Evolutionary conservation across 2,888 invertebrate species (phyloP).

Genomic region (Phlogophora meticulosa): DNA sequence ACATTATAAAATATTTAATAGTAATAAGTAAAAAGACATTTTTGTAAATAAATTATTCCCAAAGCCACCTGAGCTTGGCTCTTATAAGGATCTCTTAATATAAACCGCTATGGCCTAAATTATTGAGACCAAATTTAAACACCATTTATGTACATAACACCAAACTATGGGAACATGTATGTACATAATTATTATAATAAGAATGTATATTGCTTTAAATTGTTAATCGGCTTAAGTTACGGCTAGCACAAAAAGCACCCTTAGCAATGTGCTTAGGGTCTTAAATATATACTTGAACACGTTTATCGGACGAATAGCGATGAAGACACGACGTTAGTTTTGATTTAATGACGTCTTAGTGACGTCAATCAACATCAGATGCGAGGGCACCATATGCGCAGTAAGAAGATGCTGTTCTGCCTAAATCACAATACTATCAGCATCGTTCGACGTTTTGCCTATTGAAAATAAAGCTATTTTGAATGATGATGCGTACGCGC

Average conservation of each 20-base stretch:
- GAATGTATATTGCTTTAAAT: conserved; percentile 12
- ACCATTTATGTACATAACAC: conserved; percentile 8
- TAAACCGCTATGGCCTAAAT: conserved; percentile 51
- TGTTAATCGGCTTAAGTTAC: conserved; percentile 13
- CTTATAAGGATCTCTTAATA: conserved; percentile 40
- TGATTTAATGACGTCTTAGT: not conserved
- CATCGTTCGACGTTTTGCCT: too few species aligned
- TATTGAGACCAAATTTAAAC: conserved; percentile 44
- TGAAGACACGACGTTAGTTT: not conserved
- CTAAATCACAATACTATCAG: too few species aligned
- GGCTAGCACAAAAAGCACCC: not conserved
- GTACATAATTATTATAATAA: conserved; percentile 23
- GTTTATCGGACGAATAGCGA: too few species aligned
- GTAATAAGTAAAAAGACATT: conserved; percentile 10
- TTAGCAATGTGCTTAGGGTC: too few species aligned
- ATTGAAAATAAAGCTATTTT: too few species aligned
- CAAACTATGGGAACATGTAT: conserved; percentile 19
- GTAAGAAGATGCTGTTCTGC: not conserved
- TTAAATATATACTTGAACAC: too few species aligned
- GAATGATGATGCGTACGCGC: too few species aligned
- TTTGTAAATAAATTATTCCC: conserved; percentile 17
- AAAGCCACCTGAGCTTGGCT: conserved; percentile 34
- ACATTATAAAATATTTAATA: not conserved
- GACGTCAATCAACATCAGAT: not conserved
- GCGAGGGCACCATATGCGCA: too few species aligned